Conservation (phyloP, 2,888 invertebrate genomes). For the Clistopyga incitator region DNA sequence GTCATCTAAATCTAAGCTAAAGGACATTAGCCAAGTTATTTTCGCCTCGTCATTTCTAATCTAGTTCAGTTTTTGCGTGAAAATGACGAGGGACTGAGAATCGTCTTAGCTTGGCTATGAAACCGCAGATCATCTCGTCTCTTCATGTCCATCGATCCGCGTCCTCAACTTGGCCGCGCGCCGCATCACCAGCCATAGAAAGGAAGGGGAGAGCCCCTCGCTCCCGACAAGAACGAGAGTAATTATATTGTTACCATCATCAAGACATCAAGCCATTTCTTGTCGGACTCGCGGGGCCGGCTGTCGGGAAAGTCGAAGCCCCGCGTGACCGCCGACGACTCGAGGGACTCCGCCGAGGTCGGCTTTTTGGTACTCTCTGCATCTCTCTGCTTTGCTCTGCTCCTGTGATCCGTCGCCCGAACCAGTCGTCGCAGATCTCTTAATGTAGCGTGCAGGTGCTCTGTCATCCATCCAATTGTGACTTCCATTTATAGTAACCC, state of each 20-base stretch:
- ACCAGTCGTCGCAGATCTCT: slow-evolving; percentile 32
- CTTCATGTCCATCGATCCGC: slow-evolving; percentile 60
- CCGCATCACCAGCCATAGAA: slow-evolving; percentile 34
- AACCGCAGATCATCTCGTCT: slow-evolving; percentile 47
- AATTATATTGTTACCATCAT: slow-evolving; percentile 74
- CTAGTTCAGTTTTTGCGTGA: slow-evolving; percentile 1
- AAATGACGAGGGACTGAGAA: slow-evolving; percentile 6
- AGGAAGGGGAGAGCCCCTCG: slow-evolving; percentile 2
- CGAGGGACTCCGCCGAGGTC: slow-evolving; percentile 52
- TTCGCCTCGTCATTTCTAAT: slow-evolving; percentile 4
- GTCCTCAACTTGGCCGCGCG: slow-evolving; percentile 28
- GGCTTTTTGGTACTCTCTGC: slow-evolving; percentile 63
- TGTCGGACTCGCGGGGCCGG: slow-evolving; percentile 43
- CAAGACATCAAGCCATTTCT: slow-evolving; percentile 69
- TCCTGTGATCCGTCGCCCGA: slow-evolving; percentile 28
- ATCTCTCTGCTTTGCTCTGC: slow-evolving; percentile 31
- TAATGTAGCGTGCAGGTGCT: slow-evolving; percentile 46
- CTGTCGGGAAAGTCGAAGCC: slow-evolving; percentile 50
- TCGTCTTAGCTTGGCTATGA: slow-evolving; percentile 25
- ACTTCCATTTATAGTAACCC: slow-evolving; percentile 37
- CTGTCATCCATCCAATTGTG: slow-evolving; percentile 45
- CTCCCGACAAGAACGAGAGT: slow-evolving; percentile 62
- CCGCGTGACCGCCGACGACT: slow-evolving; percentile 40
- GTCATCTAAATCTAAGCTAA: neutral
- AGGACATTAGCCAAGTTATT: neutral